Conservation (phyloP, 2,797 vertebrate species). For the Austrolebias charrua region DNA sequence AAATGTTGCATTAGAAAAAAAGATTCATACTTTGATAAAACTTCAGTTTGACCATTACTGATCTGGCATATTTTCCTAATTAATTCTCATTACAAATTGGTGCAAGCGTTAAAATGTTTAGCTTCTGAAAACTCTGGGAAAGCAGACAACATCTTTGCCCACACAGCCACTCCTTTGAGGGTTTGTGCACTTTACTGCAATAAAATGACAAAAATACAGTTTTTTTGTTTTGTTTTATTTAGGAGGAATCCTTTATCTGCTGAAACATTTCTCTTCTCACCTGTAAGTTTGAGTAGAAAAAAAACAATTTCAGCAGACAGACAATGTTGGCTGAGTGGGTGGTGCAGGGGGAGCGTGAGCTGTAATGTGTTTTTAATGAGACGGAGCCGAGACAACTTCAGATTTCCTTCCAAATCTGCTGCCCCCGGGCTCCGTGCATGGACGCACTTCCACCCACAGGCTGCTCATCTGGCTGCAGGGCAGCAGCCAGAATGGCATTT, state of each 20-base stretch:
- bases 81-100: not conserved
- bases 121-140: slow-evolving; percentile 13
- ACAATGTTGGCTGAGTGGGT: slow-evolving; percentile 42
- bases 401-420: slow-evolving; percentile 42
- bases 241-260: slow-evolving; percentile 18
- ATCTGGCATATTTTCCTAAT: no score
- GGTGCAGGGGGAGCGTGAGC: slow-evolving; percentile 14
- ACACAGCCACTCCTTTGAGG: not conserved
- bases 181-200: slow-evolving; percentile 44
- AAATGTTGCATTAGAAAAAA: no score
- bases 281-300: slow-evolving; percentile 28
- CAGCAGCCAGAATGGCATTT: slow-evolving; percentile 18
- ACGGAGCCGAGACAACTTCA: slow-evolving; percentile 35
- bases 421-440: slow-evolving; percentile 33
- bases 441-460: slow-evolving; percentile 59
- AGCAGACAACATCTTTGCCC: slow-evolving; percentile 22
- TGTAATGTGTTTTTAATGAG: slow-evolving; percentile 69
- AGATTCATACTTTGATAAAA: no score
- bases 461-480: slow-evolving; percentile 33
- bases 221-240: slow-evolving; percentile 18
- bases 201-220: slow-evolving; percentile 28
- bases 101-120: slow-evolving; percentile 6
- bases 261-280: slow-evolving; percentile 34
- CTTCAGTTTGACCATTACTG: no score
- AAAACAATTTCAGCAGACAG: slow-evolving; percentile 2